Conservation (phyloP, 2,797 vertebrate species). For the Limnodromus scolopaceus region DNA sequence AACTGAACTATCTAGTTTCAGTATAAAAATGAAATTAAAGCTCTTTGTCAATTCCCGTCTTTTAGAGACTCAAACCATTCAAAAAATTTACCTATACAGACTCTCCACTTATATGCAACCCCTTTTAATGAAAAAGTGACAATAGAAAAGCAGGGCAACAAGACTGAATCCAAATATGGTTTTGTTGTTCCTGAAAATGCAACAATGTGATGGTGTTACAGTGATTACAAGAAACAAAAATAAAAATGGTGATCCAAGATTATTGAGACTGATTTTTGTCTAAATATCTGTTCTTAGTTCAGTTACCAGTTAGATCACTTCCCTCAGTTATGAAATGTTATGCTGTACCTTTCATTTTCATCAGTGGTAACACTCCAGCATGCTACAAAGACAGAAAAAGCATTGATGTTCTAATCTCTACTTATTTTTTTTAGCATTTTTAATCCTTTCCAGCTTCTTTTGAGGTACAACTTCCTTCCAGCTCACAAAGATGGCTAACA, state of each 20-base stretch:
- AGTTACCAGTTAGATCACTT: neutral
- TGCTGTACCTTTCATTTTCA: neutral
- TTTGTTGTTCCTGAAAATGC: neutral
- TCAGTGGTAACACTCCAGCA: neutral
- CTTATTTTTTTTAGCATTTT: neutral
- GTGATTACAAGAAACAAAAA: neutral
- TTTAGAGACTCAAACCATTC: neutral
- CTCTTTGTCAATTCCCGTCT: neutral
- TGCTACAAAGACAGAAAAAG: neutral
- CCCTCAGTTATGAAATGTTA: neutral
- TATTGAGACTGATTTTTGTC: neutral
- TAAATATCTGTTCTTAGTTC: neutral
- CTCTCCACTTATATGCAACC: neutral
- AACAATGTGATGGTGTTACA: neutral
- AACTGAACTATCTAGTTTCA: neutral
- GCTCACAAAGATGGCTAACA: slow-evolving; percentile 39
- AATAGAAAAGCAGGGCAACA: neutral
- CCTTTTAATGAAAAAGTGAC: neutral
- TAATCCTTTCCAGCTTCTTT: slow-evolving; percentile 48
- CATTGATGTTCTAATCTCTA: slow-evolving; percentile 4
- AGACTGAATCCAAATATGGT: neutral
- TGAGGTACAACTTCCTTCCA: slow-evolving; percentile 37
- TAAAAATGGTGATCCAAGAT: neutral
- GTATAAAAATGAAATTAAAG: neutral
- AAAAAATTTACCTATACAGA: neutral